These are phyloP conservation scores for Thera obeliscata DNA, from an alignment of 2,888 invertebrate genomes.

Conservation along the genomic window DNA sequence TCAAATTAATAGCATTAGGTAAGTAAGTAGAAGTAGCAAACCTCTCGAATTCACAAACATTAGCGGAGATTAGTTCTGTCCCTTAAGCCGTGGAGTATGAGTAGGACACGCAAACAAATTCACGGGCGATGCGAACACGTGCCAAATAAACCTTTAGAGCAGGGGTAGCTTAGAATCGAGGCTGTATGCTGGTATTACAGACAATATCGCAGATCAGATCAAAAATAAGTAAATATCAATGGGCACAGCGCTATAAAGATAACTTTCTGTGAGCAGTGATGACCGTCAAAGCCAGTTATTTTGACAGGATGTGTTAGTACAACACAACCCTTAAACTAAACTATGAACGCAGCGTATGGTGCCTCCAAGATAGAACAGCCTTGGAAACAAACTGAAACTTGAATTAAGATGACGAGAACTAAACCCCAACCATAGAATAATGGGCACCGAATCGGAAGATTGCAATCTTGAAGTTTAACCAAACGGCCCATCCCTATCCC, in stretches of 20 bases:
- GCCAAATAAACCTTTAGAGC: conserved; percentile 1
- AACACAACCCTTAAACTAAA: too few relatives aligned
- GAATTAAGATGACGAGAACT: neutral
- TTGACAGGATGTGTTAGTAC: too few relatives aligned
- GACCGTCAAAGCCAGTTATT: too few relatives aligned
- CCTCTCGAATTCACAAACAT: conserved; percentile 12
- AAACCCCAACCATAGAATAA: neutral
- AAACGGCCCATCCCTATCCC: conserved; percentile 12
- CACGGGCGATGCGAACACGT: conserved; percentile 1
- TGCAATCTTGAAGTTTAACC: conserved; percentile 2
- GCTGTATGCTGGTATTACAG: neutral
- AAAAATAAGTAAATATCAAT: too few relatives aligned
- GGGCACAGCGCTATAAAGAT: too few relatives aligned
- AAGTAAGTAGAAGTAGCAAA: neutral
- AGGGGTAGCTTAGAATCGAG: neutral
- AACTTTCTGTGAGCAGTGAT: too few relatives aligned
- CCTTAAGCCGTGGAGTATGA: neutral
- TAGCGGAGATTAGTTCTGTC: conserved; percentile 5
- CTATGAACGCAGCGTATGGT: neutral
- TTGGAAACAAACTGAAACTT: neutral
- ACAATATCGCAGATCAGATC: too few relatives aligned
- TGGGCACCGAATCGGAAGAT: conserved; percentile 4
- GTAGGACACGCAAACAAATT: conserved; percentile 12
- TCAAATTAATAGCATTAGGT: neutral
- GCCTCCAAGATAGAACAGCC: neutral